Evolutionary conservation across 2,888 invertebrate genomes (phyloP), one percentile per base, ranked within the genome.

Genomic region (Agrochola litura): DNA sequence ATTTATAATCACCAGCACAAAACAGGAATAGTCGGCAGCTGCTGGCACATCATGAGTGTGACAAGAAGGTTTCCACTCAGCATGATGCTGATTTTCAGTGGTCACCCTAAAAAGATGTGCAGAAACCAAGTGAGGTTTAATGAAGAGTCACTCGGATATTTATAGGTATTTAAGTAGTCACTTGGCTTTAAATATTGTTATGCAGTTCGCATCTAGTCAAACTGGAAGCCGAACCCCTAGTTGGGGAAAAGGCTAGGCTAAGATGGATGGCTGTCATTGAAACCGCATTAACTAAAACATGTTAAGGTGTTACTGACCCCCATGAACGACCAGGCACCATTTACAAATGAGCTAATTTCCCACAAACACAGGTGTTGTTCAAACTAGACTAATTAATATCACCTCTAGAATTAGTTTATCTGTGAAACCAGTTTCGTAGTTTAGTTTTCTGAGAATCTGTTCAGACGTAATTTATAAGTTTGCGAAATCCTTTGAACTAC

Each of bases 241-340:
- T 25, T 64, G 1, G 0, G 0, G 43, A 52, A 77, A 56, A 56
- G 22, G 16, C 25, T n/a, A 16, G 6, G 8, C 46, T n/a, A 0
- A 60, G 68, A 82, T 16, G 10, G 52, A 77, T 82, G 43, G 16
- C 14, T 43, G 61, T 2, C 73, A 79, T 79, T 84, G 84, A 79
- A 43, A 60, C n/a, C n/a, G 10, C 58, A 81, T 82, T 82, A 76
- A 58, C 76, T 69, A 30, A 8, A 25, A 66, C 49, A 60, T 71
- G 85, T 25, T 75, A 70, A 72, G 3, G 54, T 85, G 83, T 85
- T 76, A 81, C 54, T 85, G 85, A 83, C 82, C 82, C 58, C 46
- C 41, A 5, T 46, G 6, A 60, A 60, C 46, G 1, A 60, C 41
- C 72, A 41, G n/a, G 19, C 37, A 49, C n/a, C 37, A 75, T 64